Evolutionary conservation across 2,113 vertebrate species (phyloP).

Genomic region (Morone chrysops): DNA sequence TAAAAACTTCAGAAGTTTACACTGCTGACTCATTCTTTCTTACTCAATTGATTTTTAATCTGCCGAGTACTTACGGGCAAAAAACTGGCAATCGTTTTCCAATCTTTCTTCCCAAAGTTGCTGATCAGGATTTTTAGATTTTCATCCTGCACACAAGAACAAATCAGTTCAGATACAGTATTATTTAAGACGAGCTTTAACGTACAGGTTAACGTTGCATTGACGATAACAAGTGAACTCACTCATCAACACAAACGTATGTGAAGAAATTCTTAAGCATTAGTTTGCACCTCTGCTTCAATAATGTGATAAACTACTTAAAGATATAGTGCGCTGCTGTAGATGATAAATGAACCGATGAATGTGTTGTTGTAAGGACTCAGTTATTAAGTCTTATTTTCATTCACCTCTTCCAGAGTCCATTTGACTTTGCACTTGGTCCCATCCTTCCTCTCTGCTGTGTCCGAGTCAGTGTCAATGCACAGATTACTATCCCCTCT

Average conservation of each 20-base stretch:
- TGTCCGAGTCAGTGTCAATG: conserved; percentile 85
- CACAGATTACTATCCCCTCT: conserved; percentile 78
- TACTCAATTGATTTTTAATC: neutral
- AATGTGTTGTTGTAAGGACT: neutral
- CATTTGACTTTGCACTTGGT: conserved; percentile 87
- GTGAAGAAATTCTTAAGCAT: neutral
- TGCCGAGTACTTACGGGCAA: conserved; percentile 89
- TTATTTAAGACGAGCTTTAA: neutral
- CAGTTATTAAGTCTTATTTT: neutral
- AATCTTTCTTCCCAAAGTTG: conserved; percentile 90
- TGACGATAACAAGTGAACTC: neutral
- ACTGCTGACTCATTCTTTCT: neutral
- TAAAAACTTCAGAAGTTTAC: neutral
- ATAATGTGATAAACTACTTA: neutral
- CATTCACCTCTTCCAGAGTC: conserved; percentile 89
- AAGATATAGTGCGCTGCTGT: neutral
- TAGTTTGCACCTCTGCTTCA: neutral
- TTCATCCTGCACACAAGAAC: conserved; percentile 87
- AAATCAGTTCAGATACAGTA: conserved; percentile 13
- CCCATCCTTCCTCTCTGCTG: conserved; percentile 83
- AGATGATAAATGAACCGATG: neutral
- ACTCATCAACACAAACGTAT: neutral
- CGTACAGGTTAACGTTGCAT: neutral
- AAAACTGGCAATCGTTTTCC: conserved; percentile 91
- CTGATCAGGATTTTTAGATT: conserved; percentile 89